Base-by-base conservation (phyloP, 2,113 vertebrate genomes). In the Heterotis niloticus region DNA sequence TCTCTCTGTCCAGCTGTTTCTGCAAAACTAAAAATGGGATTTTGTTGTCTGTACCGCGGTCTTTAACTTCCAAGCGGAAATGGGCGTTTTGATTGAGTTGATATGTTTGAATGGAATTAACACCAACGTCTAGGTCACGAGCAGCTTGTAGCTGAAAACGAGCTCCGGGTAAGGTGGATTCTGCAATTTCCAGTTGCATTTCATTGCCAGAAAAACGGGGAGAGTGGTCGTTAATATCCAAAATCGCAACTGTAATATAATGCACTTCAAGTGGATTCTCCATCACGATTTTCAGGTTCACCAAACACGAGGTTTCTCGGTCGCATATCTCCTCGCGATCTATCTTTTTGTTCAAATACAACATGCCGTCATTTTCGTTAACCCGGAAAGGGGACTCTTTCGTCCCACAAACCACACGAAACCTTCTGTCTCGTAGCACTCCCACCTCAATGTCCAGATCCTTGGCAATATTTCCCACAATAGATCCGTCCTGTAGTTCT, bases 191-290 rank as follows among this genome's bases (percentile, higher is more conserved):
- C 4, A 91, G 74, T 16, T 24, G 68, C 52, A 85, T 85, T 60
- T 88, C 86, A 10, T 79, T 82, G 34, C 89, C 88, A 1, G 78
- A 74, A 26, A 91, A 91, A 28, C 17, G 78, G 0, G 90, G 90
- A 2, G 84, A 79, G 57, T 92, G 84, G 44, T 91, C 91, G 26
- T 93, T 93, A 2, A 91, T 79, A 79, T 93, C 92, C 5, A 85
- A 57, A 10, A 93, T 86, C 79, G 91, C 89, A 5, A 91, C 82
- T 56, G 85, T 29, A 0, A 90, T 67, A 7, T 90, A 80, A 12
- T 92, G 91, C 4, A 92, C 88, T 80, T 92, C 91, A 0, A 91
- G 83, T 0, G 91, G 91, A 75, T 88, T 88, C 81, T 92, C 91
- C 17, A 91, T 56, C 0, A 77, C 59, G 0, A 81, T 77, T 82